Percentiles rank a stretch among this genome's conserved stretches.
phyloP scores from a whole-genome alignment of 2,888 invertebrate species.

The Hypomecis atomaria region DNA sequence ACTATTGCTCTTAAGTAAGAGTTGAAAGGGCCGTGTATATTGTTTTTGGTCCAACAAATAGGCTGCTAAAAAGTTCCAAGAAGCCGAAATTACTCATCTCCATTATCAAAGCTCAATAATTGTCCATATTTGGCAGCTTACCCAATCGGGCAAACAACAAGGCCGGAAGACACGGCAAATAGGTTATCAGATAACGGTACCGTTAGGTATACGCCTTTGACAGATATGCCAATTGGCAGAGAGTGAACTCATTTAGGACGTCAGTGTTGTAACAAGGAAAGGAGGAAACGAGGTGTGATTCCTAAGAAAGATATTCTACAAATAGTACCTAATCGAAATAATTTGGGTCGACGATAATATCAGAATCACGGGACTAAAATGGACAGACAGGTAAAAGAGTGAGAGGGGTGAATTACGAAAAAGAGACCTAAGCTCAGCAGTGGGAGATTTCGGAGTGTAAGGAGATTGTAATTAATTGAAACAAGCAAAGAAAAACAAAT shows the following conservation, averaged over 20 bases:
- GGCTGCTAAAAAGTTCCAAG: neutral
- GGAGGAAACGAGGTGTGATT: neutral
- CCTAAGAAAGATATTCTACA: neutral
- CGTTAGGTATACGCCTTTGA: conserved; percentile 55
- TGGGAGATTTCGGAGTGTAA: no score
- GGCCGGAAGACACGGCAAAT: conserved; percentile 63
- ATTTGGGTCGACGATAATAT: no score
- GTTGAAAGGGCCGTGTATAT: no score
- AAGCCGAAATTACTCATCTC: conserved; percentile 56
- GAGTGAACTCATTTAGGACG: conserved; percentile 37
- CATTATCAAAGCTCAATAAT: conserved; percentile 56
- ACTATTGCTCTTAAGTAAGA: no score
- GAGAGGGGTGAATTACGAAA: no score
- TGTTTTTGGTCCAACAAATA: neutral
- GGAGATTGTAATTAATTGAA: no score
- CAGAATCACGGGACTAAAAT: no score
- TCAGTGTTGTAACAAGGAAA: conserved; percentile 25
- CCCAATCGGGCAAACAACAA: conserved; percentile 51
- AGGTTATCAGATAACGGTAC: conserved; percentile 67
- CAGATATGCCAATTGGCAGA: conserved; percentile 57
- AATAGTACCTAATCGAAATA: neutral
- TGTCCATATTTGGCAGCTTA: conserved; percentile 66
- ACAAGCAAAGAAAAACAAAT: no score
- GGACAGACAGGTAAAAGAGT: no score
- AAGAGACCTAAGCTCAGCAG: no score